These are phyloP conservation scores for Galendromus occidentalis DNA, from an alignment of 1,140 invertebrate genomes.

Conservation along the genomic window DNA sequence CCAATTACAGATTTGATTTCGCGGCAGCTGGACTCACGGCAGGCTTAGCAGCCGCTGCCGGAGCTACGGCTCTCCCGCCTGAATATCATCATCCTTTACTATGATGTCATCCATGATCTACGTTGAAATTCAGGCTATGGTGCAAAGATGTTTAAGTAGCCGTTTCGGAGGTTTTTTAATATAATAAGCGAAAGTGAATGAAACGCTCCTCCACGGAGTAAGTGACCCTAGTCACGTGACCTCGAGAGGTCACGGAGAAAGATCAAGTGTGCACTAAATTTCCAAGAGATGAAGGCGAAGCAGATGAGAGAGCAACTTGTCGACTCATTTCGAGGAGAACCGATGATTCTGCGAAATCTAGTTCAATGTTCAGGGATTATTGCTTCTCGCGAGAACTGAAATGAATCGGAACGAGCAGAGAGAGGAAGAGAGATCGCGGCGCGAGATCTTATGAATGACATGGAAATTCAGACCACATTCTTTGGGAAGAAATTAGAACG, in stretches of 20 bases:
- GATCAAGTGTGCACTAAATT: no score
- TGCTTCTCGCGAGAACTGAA: no score
- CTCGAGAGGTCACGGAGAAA: background rate
- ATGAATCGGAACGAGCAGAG: no score
- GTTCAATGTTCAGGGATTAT: no score
- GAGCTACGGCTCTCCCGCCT: background rate
- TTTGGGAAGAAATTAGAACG: no score
- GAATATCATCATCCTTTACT: slow-evolving; percentile 3
- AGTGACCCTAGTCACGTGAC: slow-evolving; percentile 6
- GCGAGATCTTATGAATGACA: no score
- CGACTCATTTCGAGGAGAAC: no score
- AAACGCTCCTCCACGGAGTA: background rate
- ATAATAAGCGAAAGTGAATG: background rate
- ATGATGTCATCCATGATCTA: background rate
- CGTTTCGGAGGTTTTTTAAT: background rate
- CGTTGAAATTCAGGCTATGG: background rate
- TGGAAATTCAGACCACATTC: no score
- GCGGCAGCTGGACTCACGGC: background rate
- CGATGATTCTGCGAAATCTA: no score
- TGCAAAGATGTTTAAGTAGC: background rate
- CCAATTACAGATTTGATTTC: background rate
- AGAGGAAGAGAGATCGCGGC: no score
- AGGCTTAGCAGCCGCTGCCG: background rate
- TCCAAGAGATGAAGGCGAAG: no score
- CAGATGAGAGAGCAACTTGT: no score